phyloP scores from a whole-genome alignment of 2,797 vertebrate genomes.

The Eutrigla gurnardus region DNA sequence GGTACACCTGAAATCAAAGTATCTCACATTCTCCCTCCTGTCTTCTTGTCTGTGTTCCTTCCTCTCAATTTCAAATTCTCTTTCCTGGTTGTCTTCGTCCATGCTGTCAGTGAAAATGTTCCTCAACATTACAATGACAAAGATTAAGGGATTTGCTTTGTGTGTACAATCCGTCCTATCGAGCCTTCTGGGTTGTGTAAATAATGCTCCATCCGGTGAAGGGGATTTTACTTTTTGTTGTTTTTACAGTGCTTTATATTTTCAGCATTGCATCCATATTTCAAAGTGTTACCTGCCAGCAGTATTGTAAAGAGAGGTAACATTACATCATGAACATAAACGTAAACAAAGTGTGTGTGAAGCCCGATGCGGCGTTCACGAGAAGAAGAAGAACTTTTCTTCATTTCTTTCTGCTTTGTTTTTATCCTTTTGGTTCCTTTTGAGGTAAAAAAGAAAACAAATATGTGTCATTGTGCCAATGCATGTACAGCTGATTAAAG shows the following conservation, averaged over 20 bases:
- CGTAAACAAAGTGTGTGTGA: conserved; percentile 13
- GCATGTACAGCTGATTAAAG: conserved; percentile 70
- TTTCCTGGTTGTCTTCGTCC: conserved; percentile 1
- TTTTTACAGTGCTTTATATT: conserved; percentile 35
- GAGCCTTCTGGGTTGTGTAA: conserved; percentile 25
- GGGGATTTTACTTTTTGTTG: conserved; percentile 39
- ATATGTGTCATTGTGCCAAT: conserved; percentile 64
- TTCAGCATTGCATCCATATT: conserved; percentile 34
- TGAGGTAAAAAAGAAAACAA: conserved; percentile 29
- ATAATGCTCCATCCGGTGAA: conserved; percentile 16
- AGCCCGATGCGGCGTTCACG: conserved; percentile 3
- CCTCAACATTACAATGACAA: conserved; percentile 6
- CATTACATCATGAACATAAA: conserved; percentile 25
- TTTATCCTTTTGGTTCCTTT: conserved; percentile 40
- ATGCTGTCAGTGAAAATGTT: conserved; percentile 19
- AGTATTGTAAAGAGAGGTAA: conserved; percentile 56
- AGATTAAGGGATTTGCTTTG: conserved; percentile 3
- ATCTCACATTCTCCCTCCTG: not conserved
- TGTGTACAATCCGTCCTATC: conserved; percentile 40
- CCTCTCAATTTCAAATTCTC: conserved; percentile 14
- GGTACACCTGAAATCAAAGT: conserved; percentile 1
- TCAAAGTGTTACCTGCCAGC: conserved; percentile 51
- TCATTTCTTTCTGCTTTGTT: conserved; percentile 35
- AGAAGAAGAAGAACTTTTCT: not conserved
- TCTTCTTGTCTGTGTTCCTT: not conserved